Percentiles rank a stretch among this genome's conserved stretches.
These are phyloP conservation scores for Jaculus jaculus DNA, from an alignment of 2,113 vertebrate genomes.

Conservation along the genomic window DNA sequence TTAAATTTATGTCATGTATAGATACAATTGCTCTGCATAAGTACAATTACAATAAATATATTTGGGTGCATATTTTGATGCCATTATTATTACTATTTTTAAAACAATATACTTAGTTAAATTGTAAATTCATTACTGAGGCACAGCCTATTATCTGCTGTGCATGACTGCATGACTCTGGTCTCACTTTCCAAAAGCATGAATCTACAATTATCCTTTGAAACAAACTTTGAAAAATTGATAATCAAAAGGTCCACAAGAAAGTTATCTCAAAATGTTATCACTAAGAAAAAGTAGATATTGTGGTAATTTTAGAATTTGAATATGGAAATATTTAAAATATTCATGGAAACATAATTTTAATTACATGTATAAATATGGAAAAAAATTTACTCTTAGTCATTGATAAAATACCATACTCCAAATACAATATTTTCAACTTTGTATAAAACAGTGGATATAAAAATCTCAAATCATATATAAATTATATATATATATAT, in stretches of 20 bases:
- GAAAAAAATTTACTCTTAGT: background rate
- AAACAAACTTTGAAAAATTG: conserved; percentile 37
- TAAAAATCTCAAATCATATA: background rate
- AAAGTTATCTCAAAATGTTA: conserved; percentile 40
- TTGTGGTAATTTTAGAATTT: conserved; percentile 24
- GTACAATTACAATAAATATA: background rate
- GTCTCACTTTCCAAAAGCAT: background rate
- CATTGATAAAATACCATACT: conserved; percentile 7
- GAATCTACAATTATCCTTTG: conserved; percentile 10
- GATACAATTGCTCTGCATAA: background rate
- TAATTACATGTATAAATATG: background rate
- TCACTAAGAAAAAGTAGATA: conserved; percentile 1
- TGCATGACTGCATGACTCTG: background rate
- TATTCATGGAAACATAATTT: conserved; percentile 21
- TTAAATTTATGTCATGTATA: conserved; percentile 3
- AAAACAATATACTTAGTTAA: background rate
- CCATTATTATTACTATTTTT: background rate
- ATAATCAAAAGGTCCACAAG: conserved; percentile 16
- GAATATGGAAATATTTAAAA: background rate
- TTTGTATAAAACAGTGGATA: background rate
- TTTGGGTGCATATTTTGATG: background rate
- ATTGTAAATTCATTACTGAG: conserved; percentile 18
- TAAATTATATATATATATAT: background rate
- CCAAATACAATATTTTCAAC: background rate
- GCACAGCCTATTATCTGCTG: background rate